Evolutionary conservation across 1,140 invertebrate species (phyloP), one percentile per base, ranked within the genome.

Genomic region (Dendrolimus punctatus): DNA sequence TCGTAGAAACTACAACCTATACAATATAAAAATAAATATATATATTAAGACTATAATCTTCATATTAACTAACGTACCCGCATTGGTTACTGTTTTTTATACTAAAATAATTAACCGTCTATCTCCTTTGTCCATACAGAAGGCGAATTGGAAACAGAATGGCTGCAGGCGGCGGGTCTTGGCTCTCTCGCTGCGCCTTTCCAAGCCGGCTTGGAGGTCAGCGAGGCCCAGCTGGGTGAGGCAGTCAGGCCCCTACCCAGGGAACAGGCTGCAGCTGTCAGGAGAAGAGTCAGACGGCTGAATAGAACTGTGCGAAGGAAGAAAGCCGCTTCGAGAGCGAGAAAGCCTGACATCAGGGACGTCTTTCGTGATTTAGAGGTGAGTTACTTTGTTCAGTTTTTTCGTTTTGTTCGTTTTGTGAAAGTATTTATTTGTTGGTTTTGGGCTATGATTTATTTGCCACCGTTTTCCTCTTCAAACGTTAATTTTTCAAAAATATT

Each of bases 281-380:
- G 92, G 67, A 88, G 92, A 51, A 85, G 94, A n/a, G 93, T 95
- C 2, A 87, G 90, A 36, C 91, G 92, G 2, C 88, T 96, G 4
- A 96, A 96, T 88, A 90, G 93, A 55, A 95, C 94, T 3, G 90
- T 95, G 1, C 89, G 93, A 10, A 90, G 92, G 87, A 91, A 70
- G 82, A 88, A 68, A 73, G 91, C 61, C 2, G 83, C 83, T 37
- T 73, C 76, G 5, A 64, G 83, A 23, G 90, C 91, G 8, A 89
- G 90, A 41, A 91, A 91, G 60, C 92, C 92, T 9, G 93, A 95
- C 68, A 94, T 95, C 47, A 86, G 94, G 68, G 92, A 95, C 80
- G 91, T 95, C 42, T 93, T 95, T 68, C 91, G 92, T 79, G 93
- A 95, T 82, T 87, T 93, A 51, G 93, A 95, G 89, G 93, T 85